Conservation (phyloP, 2,113 vertebrate species). For the Podiceps cristatus region DNA sequence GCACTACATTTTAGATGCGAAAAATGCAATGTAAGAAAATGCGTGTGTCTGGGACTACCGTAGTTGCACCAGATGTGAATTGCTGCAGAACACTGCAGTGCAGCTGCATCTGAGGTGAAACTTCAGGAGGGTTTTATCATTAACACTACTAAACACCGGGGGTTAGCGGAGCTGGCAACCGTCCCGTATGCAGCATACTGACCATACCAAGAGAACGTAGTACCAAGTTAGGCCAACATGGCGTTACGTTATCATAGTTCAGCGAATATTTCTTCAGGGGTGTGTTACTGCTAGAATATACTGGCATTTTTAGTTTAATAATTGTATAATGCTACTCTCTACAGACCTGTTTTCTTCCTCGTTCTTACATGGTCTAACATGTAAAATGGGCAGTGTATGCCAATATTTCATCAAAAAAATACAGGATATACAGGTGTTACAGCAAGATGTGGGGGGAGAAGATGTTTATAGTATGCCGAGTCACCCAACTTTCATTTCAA, state of each 20-base stretch:
- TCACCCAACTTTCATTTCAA: neutral
- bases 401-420: rapidly evolving
- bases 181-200: neutral
- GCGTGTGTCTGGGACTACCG: rapidly evolving
- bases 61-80: neutral
- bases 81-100: neutral
- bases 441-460: neutral
- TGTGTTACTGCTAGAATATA: neutral
- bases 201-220: neutral
- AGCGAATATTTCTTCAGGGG: neutral
- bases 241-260: rapidly evolving
- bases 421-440: neutral
- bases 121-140: neutral
- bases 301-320: neutral
- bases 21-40: neutral
- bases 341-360: neutral
- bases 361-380: neutral
- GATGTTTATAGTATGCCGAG: neutral
- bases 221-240: too few species aligned
- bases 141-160: rapidly evolving
- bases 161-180: neutral
- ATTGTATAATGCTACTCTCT: neutral
- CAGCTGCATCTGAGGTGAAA: neutral
- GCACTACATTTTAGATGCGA: neutral
- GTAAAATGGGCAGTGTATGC: neutral